Base-by-base conservation (phyloP, 1,140 invertebrate species). In the Macrobrachium rosenbergii region DNA sequence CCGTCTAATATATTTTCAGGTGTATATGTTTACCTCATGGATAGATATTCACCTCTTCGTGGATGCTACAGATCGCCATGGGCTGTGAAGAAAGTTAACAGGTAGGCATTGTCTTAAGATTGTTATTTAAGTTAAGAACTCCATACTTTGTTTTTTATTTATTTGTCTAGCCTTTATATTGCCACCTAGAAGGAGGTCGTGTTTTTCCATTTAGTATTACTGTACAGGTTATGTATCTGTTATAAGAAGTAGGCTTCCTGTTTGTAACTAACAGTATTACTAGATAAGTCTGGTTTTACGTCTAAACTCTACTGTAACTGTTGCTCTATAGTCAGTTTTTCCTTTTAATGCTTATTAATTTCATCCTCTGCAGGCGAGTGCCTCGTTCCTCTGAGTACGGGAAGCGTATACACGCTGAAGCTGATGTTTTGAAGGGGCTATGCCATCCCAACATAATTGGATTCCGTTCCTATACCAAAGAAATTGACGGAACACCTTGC, bases 391-490 rank as follows among this genome's bases (percentile, higher is more conserved):
- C 58, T 43, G 79, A 85, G 67, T 90, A 69, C 45, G 63, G 43
- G 3, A 90, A 94, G 58, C 92, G 96, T 5, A 92, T 97, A 37
- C 92, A 93, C 87, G 91, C 93, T 0, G 96, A 97, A 92, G 96
- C 96, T 0, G 93, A 95, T 21, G 91, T 96, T 80, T 91, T 96
- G 23, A 94, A 94, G 83, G 93, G 94, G 82, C 92, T 97, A 63
- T 94, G 94, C 43, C 96, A 97, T 93, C 96, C 95, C 2, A 96
- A 97, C 90, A 96, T 97, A 75, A 94, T 97, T 6, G 96, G 96
- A 0, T 97, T 96, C 90, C 93, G 96, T 62, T 95, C 94, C 5
- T 94, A 96, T 79, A 83, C 80, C 21, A 93, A 93, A 3, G 93
- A 94, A 88, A 92, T 91, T 0, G 94, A 95, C 83, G 94, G 95